Evolutionary conservation across 2,113 vertebrate genomes (phyloP).

Genomic region (Antechinus flavipes): DNA sequence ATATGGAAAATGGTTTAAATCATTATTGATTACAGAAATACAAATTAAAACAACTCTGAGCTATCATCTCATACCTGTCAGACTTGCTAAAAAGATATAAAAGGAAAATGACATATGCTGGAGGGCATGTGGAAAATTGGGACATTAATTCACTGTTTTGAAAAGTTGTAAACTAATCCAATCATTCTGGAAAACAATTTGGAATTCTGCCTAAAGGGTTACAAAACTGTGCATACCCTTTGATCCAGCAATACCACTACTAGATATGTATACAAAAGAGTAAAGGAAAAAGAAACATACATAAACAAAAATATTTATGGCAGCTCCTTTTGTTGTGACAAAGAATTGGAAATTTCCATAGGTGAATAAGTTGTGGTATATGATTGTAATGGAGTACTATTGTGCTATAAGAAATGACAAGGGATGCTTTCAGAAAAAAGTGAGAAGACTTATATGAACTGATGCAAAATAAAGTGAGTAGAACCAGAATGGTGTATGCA

Average conservation of each 20-base stretch:
- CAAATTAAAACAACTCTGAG: background rate
- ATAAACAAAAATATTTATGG: background rate
- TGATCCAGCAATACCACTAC: too few species aligned
- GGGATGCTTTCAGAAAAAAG: background rate
- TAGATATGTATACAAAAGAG: too few species aligned
- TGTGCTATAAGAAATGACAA: background rate
- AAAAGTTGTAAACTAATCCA: background rate
- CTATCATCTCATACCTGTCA: background rate
- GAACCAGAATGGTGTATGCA: background rate
- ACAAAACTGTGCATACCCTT: background rate
- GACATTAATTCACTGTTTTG: background rate
- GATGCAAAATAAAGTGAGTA: background rate
- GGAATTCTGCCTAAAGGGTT: background rate
- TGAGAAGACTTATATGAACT: background rate
- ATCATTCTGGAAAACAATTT: background rate
- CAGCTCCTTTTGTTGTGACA: background rate
- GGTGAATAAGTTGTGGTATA: background rate
- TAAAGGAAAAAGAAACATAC: background rate
- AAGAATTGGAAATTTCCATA: background rate
- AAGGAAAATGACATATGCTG: background rate
- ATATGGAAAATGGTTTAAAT: background rate
- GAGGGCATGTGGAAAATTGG: background rate
- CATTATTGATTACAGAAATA: background rate
- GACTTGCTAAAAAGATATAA: background rate
- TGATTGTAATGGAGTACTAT: background rate